A percentile compares a stretch with the other conserved stretches of the same genome.
phyloP scores from a whole-genome alignment of 2,888 invertebrate species.

The Diaperis boleti region DNA sequence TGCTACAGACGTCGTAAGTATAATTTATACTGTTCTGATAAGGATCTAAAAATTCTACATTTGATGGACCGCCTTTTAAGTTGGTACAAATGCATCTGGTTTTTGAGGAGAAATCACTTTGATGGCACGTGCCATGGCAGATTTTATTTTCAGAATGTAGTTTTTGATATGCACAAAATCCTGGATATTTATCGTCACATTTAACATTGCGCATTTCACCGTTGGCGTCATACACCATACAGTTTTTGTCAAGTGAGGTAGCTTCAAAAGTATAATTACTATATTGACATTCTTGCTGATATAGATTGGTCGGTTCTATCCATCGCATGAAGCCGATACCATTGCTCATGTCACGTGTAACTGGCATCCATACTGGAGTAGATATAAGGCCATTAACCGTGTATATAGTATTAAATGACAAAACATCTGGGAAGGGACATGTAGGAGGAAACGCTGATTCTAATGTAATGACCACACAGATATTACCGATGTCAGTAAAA shows the following conservation, averaged over 20 bases:
- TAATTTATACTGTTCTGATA: background rate
- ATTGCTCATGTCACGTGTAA: background rate
- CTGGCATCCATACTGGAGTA: background rate
- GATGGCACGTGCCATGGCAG: background rate
- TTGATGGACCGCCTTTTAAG: background rate
- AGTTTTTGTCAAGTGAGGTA: background rate
- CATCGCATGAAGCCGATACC: background rate
- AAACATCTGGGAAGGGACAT: background rate
- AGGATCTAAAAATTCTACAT: background rate
- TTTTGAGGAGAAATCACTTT: background rate
- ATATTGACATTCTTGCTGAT: background rate
- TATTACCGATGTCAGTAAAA: background rate
- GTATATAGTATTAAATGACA: background rate
- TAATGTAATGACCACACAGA: background rate
- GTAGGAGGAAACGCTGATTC: background rate
- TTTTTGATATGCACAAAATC: conserved; percentile 3
- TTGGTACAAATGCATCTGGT: background rate
- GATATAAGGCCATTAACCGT: background rate
- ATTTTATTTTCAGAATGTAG: background rate
- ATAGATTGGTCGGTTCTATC: background rate
- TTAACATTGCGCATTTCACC: background rate
- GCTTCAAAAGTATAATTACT: background rate
- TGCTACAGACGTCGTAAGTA: background rate
- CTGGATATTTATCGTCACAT: background rate
- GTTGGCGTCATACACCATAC: background rate